Evolutionary conservation across 2,113 vertebrate genomes (phyloP), one percentile per base, ranked within the genome.

Genomic region (Channa maculata): DNA sequence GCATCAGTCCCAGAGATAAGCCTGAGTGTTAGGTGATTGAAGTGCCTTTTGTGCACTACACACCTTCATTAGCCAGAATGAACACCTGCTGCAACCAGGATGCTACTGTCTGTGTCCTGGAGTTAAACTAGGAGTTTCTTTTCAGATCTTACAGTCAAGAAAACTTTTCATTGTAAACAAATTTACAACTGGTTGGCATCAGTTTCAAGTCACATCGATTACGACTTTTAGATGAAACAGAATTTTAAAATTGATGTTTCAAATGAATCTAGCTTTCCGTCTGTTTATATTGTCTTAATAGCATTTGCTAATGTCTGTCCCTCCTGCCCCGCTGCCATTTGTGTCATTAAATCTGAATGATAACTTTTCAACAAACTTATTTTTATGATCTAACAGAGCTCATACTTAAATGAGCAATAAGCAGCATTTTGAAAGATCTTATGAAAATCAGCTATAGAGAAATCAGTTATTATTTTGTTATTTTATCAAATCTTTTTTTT

Each of bases 61-160:
- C 67, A 46, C 79, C 77, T 90, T 88, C 78, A 82, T 84, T 82
- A 78, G 62, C 53, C 48, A 49, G 67, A 78, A n/a, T 57, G 65
- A 80, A 82, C 78, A 73, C 53, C 81, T 80, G 70, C 77, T 72
- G 65, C 33, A 43, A 66, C 43, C 36, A 24, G 66, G 70, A 65
- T 62, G 36, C 24, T 24, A 24, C 24, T 24, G 24, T 24, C 24
- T 24, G 24, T 24, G 24, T 24, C 1, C 24, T 24, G 24, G 24
- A 24, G 24, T 24, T 24, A 24, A 24, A 24, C 24, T 24, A 24
- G 24, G 24, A 24, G 24, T 24, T 24, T 24, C 24, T 24, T 24
- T 24, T 24, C 24, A 59, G 24, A 67, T 51, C 3, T 0, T 0
- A 34, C 41, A 6, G 48, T 70, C 54, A 52, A 55, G 62, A 66